These are phyloP conservation scores for Ivindomyrus marchei DNA, from an alignment of 2,113 vertebrate species.

Conservation along the genomic window DNA sequence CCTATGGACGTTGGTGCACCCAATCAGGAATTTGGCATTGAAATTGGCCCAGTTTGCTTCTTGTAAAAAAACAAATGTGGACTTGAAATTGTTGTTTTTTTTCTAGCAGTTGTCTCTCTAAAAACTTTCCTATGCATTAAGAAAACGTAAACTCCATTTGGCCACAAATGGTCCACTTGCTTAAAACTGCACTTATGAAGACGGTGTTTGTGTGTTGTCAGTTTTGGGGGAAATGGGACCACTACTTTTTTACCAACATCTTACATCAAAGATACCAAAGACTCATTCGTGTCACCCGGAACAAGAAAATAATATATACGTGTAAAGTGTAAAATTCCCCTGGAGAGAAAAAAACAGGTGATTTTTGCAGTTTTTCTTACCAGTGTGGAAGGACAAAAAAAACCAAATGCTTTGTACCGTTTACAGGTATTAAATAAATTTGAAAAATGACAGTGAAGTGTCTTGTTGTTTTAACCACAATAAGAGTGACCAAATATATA, in stretches of 20 bases:
- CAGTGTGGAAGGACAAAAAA: slow-evolving; percentile 66
- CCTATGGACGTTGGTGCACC: slow-evolving; percentile 95
- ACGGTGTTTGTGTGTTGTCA: slow-evolving; percentile 42
- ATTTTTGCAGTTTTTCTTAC: slow-evolving; percentile 59
- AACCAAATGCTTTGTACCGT: slow-evolving; percentile 63
- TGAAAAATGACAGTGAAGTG: slow-evolving; percentile 72
- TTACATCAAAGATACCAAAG: slow-evolving; percentile 66
- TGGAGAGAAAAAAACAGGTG: slow-evolving; percentile 58
- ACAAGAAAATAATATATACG: slow-evolving; percentile 79
- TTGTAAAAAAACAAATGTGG: slow-evolving; percentile 98
- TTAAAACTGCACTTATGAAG: slow-evolving; percentile 73
- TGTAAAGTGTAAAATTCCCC: slow-evolving; percentile 66
- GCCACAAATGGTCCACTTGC: slow-evolving; percentile 74
- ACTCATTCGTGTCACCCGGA: slow-evolving; percentile 77
- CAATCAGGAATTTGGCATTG: slow-evolving; percentile 95
- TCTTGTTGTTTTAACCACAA: slow-evolving; percentile 64
- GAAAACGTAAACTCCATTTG: slow-evolving; percentile 60
- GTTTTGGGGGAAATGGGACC: slow-evolving; percentile 50
- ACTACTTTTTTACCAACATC: slow-evolving; percentile 67
- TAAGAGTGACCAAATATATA: slow-evolving; percentile 36
- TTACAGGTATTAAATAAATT: slow-evolving; percentile 80
- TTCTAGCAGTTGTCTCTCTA: slow-evolving; percentile 90
- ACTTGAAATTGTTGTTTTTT: slow-evolving; percentile 82
- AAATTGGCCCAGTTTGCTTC: slow-evolving; percentile 94
- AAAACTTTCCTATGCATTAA: slow-evolving; percentile 79